Conservation (phyloP, 2,797 vertebrate species). For the Enteromius mattozi region DNA sequence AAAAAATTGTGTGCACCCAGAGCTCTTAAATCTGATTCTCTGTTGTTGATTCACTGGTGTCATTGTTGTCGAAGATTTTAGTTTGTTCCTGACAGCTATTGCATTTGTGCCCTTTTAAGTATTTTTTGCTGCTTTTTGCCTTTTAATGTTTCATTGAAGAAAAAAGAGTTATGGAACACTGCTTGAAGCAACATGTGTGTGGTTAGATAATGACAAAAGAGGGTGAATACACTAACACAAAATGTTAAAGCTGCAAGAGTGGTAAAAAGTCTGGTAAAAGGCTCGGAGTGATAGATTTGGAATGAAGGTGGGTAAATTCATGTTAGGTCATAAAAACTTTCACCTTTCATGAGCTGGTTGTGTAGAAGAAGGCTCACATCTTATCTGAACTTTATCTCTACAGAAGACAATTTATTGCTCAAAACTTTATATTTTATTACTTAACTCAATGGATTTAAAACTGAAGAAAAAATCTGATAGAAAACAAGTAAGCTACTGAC, state of each 20-base stretch:
- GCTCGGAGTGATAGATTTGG: background rate
- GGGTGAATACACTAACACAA: background rate
- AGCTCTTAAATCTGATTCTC: background rate
- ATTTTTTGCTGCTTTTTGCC: background rate
- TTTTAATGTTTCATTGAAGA: background rate
- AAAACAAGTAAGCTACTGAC: background rate
- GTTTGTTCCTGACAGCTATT: background rate
- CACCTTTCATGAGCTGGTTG: background rate
- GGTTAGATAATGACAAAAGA: background rate
- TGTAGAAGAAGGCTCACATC: background rate
- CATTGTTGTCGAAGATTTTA: background rate
- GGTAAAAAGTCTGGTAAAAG: background rate
- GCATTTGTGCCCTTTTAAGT: background rate
- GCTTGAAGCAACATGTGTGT: background rate
- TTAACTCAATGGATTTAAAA: background rate
- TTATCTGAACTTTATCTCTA: background rate
- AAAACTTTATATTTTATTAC: background rate
- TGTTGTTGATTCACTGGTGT: background rate
- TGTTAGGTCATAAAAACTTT: background rate
- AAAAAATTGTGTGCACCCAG: background rate
- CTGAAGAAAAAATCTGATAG: too few relatives aligned
- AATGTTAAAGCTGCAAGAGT: background rate
- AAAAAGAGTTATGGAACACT: background rate
- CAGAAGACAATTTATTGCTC: background rate
- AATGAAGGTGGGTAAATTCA: background rate